Percentiles rank a stretch among this genome's conserved stretches.
phyloP scores from a whole-genome alignment of 1,140 invertebrate genomes.

The Scaptomyza pallida region DNA sequence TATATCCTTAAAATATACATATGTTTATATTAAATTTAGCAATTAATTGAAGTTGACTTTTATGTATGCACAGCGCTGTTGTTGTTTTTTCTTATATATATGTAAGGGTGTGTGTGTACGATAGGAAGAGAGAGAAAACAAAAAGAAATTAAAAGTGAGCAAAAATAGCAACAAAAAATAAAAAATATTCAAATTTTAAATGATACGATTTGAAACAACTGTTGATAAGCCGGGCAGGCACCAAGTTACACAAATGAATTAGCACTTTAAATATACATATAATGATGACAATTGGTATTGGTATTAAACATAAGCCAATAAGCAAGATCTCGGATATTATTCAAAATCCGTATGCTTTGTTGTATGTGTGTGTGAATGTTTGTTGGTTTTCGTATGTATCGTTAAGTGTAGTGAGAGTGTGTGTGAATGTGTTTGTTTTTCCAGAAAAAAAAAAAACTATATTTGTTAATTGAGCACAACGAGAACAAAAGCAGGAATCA shows the following conservation, averaged over 20 bases:
- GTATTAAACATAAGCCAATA: neutral
- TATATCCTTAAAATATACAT: constrained; percentile 11
- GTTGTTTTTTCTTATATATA: constrained; percentile 59
- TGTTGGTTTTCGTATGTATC: constrained; percentile 15
- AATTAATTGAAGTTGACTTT: no score
- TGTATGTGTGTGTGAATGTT: constrained; percentile 4
- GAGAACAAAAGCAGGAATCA: constrained; percentile 17
- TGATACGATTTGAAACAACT: neutral
- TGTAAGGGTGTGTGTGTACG: constrained; percentile 9
- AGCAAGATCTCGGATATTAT: constrained; percentile 17
- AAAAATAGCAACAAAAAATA: neutral
- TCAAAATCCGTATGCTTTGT: constrained; percentile 2
- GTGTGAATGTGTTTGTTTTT: constrained; percentile 6
- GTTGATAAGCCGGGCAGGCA: constrained; percentile 25
- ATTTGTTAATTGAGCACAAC: constrained; percentile 46
- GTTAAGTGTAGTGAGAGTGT: neutral
- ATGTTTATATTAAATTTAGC: neutral
- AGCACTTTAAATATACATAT: neutral
- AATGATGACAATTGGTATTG: neutral
- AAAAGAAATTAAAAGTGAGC: neutral
- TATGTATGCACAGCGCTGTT: constrained; percentile 32
- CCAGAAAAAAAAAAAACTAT: neutral
- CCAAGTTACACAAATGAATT: constrained; percentile 1
- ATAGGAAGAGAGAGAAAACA: no score
- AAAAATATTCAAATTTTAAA: constrained; percentile 3